phyloP scores from a whole-genome alignment of 37 sponge, comb jelly and placozoan genomes.

The Oopsacas minuta region DNA sequence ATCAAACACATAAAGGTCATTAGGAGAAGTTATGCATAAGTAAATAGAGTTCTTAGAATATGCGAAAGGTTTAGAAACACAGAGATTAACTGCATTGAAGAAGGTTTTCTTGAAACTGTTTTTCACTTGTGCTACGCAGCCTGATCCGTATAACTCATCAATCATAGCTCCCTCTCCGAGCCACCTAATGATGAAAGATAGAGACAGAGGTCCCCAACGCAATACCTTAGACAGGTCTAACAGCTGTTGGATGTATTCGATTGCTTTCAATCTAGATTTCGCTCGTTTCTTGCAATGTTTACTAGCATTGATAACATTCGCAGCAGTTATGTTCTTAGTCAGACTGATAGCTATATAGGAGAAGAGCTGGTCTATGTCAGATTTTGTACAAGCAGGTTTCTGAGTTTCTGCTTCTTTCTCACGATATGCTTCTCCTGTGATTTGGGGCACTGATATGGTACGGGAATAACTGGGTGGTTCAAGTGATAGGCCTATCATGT shows the following conservation, averaged over 20 bases:
- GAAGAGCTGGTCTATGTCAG: neutral
- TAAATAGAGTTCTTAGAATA: slow-evolving; percentile 18
- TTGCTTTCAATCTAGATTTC: slow-evolving; percentile 39
- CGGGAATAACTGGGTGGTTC: neutral
- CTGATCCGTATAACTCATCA: neutral
- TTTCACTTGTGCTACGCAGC: neutral
- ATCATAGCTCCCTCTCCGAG: neutral
- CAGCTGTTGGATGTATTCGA: slow-evolving; percentile 58
- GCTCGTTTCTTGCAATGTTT: slow-evolving; percentile 3
- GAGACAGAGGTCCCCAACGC: neutral
- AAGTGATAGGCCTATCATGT: neutral
- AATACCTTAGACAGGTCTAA: slow-evolving; percentile 24
- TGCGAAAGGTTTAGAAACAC: neutral
- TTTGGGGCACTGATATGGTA: neutral
- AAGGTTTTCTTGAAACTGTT: neutral
- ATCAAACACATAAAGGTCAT: neutral
- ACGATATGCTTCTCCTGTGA: neutral
- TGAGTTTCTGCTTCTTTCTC: neutral
- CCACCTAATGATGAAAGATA: neutral
- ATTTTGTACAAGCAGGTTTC: neutral
- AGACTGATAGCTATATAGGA: neutral
- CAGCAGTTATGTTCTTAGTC: neutral
- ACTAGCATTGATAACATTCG: neutral
- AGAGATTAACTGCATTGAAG: slow-evolving; percentile 11
- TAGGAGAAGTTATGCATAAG: slow-evolving; percentile 6